Percentiles rank a stretch among this genome's conserved stretches.
Conservation (phyloP, 2,797 vertebrate genomes). For the Acipenser oxyrinchus region DNA sequence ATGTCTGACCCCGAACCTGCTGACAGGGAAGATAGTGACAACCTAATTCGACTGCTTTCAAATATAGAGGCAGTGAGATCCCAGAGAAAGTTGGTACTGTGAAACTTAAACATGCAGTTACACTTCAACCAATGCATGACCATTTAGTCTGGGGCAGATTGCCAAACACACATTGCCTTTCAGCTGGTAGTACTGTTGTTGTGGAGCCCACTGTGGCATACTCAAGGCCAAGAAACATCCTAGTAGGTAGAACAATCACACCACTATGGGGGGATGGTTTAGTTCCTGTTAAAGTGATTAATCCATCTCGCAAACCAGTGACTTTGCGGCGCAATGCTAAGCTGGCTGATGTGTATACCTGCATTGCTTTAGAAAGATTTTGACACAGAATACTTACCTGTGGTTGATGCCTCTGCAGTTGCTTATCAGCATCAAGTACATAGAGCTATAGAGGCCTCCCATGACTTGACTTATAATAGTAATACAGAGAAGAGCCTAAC, state of each 20-base stretch:
- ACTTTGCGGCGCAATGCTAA: conserved; percentile 21
- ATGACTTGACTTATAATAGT: neutral
- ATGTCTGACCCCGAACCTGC: neutral
- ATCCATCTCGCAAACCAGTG: conserved; percentile 7
- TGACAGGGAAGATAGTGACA: neutral
- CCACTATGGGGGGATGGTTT: conserved; percentile 12
- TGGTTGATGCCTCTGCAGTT: neutral
- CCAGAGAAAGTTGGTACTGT: neutral
- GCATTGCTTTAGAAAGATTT: conserved; percentile 19
- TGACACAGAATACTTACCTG: neutral
- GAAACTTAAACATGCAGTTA: neutral
- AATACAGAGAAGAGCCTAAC: neutral
- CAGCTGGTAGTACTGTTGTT: conserved; percentile 15
- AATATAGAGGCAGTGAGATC: neutral
- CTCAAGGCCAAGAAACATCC: conserved; percentile 7
- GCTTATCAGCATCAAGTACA: neutral
- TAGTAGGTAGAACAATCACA: conserved; percentile 12
- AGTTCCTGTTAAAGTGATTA: conserved; percentile 17
- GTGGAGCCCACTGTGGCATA: conserved; percentile 6
- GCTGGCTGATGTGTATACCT: conserved; percentile 18
- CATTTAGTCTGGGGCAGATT: conserved; percentile 5
- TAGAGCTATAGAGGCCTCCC: neutral
- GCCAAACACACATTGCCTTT: neutral
- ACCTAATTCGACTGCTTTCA: neutral
- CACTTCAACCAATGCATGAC: neutral